A percentile compares a stretch with the other conserved stretches of the same genome.
Conservation (phyloP, 2,888 invertebrate genomes). For the Mythimna loreyi region DNA sequence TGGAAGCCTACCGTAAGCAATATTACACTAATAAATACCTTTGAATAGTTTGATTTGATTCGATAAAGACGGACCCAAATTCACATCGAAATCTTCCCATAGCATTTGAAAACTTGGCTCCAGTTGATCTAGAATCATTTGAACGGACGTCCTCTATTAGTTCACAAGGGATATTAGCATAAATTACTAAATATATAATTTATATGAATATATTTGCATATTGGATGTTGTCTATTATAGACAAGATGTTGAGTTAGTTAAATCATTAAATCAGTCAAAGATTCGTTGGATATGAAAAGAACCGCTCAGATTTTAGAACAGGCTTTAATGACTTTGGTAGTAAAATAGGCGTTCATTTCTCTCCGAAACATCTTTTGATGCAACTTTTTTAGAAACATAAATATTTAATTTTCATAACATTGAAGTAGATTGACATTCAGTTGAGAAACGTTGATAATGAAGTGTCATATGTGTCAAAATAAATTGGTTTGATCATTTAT, state of each 20-base stretch:
- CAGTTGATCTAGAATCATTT: conserved; percentile 61
- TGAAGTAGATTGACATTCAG: conserved; percentile 12
- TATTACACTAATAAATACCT: conserved; percentile 61
- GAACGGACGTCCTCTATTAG: conserved; percentile 84
- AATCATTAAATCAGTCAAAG: conserved; percentile 50
- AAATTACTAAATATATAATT: conserved; percentile 66
- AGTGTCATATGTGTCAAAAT: conserved; percentile 47
- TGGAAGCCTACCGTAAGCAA: conserved; percentile 48
- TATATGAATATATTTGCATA: conserved; percentile 64
- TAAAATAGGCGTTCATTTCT: conserved; percentile 37
- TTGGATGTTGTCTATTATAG: conserved; percentile 55
- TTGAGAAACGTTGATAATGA: conserved; percentile 36
- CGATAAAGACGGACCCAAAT: conserved; percentile 55
- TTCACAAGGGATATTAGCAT: conserved; percentile 77
- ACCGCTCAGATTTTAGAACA: conserved; percentile 32
- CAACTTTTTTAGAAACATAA: conserved; percentile 17
- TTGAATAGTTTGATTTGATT: conserved; percentile 54
- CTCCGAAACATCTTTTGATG: conserved; percentile 11
- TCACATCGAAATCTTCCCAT: conserved; percentile 65
- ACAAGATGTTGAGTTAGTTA: conserved; percentile 53
- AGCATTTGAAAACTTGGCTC: conserved; percentile 58
- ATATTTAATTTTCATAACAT: conserved; percentile 49
- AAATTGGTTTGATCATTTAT: conserved; percentile 36
- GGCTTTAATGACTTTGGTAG: conserved; percentile 20
- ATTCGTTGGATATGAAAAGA: conserved; percentile 42